Conservation (phyloP, 2,797 vertebrate species). For the Etheostoma nigrum region DNA sequence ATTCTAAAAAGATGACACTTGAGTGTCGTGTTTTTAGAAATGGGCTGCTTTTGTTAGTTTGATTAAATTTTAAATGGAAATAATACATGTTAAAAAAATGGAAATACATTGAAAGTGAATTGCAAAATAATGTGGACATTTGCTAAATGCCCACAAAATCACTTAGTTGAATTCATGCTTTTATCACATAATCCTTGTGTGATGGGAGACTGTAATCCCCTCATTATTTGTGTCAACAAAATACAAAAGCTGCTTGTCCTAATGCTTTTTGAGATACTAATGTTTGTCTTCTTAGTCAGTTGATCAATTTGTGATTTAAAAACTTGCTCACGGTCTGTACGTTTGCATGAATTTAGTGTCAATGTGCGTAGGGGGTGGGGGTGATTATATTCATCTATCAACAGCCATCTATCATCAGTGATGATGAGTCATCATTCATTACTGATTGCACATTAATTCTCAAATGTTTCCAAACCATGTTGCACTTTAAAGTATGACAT, state of each 20-base stretch:
- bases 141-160: slow-evolving; percentile 42
- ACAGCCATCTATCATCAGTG: not conserved
- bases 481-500: slow-evolving; percentile 30
- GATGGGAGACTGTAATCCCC: slow-evolving; percentile 65
- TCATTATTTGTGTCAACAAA: slow-evolving; percentile 67
- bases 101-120: slow-evolving; percentile 9
- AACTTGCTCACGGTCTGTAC: slow-evolving; percentile 39
- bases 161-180: slow-evolving; percentile 44
- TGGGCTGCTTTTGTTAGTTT: slow-evolving; percentile 3
- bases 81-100: not conserved
- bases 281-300: slow-evolving; percentile 38
- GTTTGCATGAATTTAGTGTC: slow-evolving; percentile 34
- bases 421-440: slow-evolving; percentile 41
- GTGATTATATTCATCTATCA: slow-evolving; percentile 40
- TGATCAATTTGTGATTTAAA: slow-evolving; percentile 59
- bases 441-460: slow-evolving; percentile 28
- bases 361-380: slow-evolving; percentile 6
- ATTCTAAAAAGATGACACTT: not conserved
- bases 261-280: slow-evolving; percentile 41
- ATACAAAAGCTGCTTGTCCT: slow-evolving; percentile 43
- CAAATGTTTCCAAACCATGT: slow-evolving; percentile 27
- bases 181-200: slow-evolving; percentile 65
- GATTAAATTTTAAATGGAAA: not conserved
- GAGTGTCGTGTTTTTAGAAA: not conserved
- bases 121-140: slow-evolving; percentile 37